These are phyloP conservation scores for Alsophila aescularia DNA, from an alignment of 2,888 invertebrate species.

Conservation along the genomic window DNA sequence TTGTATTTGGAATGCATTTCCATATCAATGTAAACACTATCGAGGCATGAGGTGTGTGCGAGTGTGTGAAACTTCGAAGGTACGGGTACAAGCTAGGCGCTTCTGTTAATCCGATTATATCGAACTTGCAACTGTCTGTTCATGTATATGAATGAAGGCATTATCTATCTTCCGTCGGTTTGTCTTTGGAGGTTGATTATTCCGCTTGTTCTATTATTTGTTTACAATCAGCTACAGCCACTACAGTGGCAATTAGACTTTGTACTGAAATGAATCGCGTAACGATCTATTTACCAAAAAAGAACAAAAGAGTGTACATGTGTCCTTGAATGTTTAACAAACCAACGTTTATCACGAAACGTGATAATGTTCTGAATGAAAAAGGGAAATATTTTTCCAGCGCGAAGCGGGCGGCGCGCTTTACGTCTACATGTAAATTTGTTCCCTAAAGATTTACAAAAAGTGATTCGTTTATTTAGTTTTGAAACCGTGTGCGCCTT, in stretches of 20 bases:
- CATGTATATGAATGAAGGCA: conserved; percentile 41
- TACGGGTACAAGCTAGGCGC: conserved; percentile 36
- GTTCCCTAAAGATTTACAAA: conserved; percentile 32
- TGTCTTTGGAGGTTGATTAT: conserved; percentile 13
- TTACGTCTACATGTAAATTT: conserved; percentile 36
- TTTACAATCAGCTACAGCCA: conserved; percentile 13
- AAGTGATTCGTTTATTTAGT: conserved; percentile 27
- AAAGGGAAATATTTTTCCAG: conserved; percentile 13
- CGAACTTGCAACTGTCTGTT: conserved; percentile 32
- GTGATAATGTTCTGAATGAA: conserved; percentile 9
- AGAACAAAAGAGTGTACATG: not conserved
- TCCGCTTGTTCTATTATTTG: conserved; percentile 21
- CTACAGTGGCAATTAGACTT: conserved; percentile 11
- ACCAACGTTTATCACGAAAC: conserved; percentile 9
- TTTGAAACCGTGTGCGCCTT: conserved; percentile 4
- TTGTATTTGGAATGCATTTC: conserved; percentile 20
- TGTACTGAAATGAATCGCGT: conserved; percentile 8
- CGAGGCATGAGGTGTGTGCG: conserved; percentile 40
- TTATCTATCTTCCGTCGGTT: conserved; percentile 31
- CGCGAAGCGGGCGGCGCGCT: conserved; percentile 15
- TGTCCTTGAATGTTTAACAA: conserved; percentile 13
- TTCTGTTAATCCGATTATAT: conserved; percentile 44
- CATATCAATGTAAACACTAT: conserved; percentile 39
- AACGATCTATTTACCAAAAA: conserved; percentile 3
- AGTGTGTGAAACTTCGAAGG: conserved; percentile 28